Evolutionary conservation across 2,888 invertebrate genomes (phyloP), one percentile per base, ranked within the genome.

Genomic region (Dynastes grantii): DNA sequence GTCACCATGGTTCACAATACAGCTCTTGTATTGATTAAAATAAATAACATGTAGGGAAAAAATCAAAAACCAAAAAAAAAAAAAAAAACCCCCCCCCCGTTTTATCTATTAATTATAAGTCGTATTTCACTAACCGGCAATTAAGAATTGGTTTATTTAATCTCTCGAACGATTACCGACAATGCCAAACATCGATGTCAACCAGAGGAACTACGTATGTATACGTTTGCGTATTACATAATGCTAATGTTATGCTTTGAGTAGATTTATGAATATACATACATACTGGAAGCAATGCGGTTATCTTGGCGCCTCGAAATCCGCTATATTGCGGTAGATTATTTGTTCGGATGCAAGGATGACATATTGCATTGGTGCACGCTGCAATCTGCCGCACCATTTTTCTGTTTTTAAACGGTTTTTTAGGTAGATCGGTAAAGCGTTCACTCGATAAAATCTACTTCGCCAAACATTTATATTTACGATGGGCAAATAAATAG

Each of bases 81-180:
- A n/a, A n/a, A n/a, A n/a, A n/a, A n/a, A n/a, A n/a, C n/a, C n/a
- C n/a, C n/a, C n/a, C n/a, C n/a, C n/a, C 11, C 29, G 27, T 68
- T 68, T 68, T 68, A 68, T 68, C 51, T 68, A 75, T 45, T 61
- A 61, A 45, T 49, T 61, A 61, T 11, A 27, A 11, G 6, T 22
- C 11, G 4, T 22, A 58, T 73, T 1, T 73, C 4, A 40, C 13
- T 27, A 75, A 75, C 27, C 61, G n/a, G 40, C 45, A 61, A 63
- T 75, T 75, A 63, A 75, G 61, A 61, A 75, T 75, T 75, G 9
- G 73, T 75, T 75, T 75, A 58, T 61, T 61, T 75, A 61, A 27
- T 27, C 45, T 61, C 61, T 22, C 22, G 22, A 9, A 22, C n/a
- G n/a, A 27, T 63, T 61, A 75, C 45, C 40, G 73, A 13, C 45